Evolutionary conservation across 1,140 invertebrate genomes (phyloP).

Genomic region (Choristoneura fumiferana): DNA sequence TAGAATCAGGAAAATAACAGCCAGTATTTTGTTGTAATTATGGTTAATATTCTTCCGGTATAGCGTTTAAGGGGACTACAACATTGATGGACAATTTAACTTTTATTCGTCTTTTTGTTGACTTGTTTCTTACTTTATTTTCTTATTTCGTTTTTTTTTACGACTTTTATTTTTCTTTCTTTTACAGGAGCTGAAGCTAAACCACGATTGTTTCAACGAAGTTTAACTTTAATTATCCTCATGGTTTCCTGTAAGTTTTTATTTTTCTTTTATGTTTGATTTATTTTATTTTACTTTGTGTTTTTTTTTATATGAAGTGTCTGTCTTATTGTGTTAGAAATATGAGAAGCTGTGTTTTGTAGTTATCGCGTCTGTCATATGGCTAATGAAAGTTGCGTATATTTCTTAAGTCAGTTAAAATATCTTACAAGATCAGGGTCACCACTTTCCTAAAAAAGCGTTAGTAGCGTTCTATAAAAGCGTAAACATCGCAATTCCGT

Average conservation of each 20-base stretch:
- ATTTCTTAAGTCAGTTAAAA: too few relatives aligned
- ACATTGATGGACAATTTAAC: background rate
- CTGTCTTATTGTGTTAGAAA: too few relatives aligned
- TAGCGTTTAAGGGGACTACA: background rate
- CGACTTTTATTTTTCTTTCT: slow-evolving; percentile 48
- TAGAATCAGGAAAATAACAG: slow-evolving; percentile 40
- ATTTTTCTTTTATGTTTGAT: slow-evolving; percentile 40
- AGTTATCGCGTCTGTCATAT: too few relatives aligned
- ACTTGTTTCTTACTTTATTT: slow-evolving; percentile 24
- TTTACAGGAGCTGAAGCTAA: slow-evolving; percentile 52
- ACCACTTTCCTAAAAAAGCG: too few relatives aligned
- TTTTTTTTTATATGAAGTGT: slow-evolving; percentile 21
- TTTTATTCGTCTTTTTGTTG: slow-evolving; percentile 23
- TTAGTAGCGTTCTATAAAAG: too few relatives aligned
- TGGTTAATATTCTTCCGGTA: background rate
- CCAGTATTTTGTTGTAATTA: background rate
- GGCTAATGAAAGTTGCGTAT: too few relatives aligned
- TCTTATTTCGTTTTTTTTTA: slow-evolving; percentile 39
- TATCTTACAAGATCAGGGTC: too few relatives aligned
- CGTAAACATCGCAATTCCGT: too few relatives aligned
- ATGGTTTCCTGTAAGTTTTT: slow-evolving; percentile 69
- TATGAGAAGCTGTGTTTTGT: too few relatives aligned
- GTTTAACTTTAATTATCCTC: slow-evolving; percentile 58
- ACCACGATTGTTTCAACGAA: slow-evolving; percentile 35
- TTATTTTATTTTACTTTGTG: slow-evolving; percentile 24